Percentiles rank a stretch among this genome's conserved stretches.
These are phyloP conservation scores for Drosophila pullipes DNA, from an alignment of 2,888 invertebrate genomes.

Conservation along the genomic window DNA sequence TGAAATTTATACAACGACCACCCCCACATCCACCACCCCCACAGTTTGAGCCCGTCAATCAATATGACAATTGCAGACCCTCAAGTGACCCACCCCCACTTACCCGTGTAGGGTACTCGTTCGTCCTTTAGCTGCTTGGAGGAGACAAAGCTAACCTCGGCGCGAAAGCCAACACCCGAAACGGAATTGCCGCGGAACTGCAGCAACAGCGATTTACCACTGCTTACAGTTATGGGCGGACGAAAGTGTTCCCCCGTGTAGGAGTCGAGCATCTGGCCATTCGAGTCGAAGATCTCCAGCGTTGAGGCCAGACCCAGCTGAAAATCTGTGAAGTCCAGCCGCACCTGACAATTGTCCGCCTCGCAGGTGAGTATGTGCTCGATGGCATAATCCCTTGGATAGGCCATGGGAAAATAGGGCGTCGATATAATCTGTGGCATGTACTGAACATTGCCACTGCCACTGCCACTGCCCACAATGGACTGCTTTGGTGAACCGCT, in stretches of 20 bases:
- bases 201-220: conserved; percentile 88
- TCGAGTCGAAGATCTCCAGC: conserved; percentile 90
- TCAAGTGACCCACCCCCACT: conserved; percentile 59
- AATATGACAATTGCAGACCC: conserved; percentile 72
- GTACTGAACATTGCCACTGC: conserved; percentile 82
- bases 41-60: conserved; percentile 49
- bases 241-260: conserved; percentile 89
- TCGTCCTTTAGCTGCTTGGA: conserved; percentile 83
- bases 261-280: conserved; percentile 88
- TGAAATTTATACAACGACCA: conserved; percentile 59
- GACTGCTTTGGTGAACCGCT: conserved; percentile 85
- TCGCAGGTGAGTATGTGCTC: conserved; percentile 89
- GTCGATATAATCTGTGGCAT: conserved; percentile 87
- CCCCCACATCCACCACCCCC: neutral
- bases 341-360: conserved; percentile 87
- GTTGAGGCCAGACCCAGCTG: conserved; percentile 88
- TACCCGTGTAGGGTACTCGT: conserved; percentile 84
- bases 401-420: conserved; percentile 89
- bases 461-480: conserved; percentile 83
- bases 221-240: conserved; percentile 89
- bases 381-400: conserved; percentile 89
- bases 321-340: conserved; percentile 89
- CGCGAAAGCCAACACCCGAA: conserved; percentile 89
- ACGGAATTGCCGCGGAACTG: conserved; percentile 90
- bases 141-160: conserved; percentile 86